Percentiles rank a stretch among this genome's conserved stretches.
phyloP scores from a whole-genome alignment of 2,113 vertebrate species.

The Halcyon malimbica region DNA sequence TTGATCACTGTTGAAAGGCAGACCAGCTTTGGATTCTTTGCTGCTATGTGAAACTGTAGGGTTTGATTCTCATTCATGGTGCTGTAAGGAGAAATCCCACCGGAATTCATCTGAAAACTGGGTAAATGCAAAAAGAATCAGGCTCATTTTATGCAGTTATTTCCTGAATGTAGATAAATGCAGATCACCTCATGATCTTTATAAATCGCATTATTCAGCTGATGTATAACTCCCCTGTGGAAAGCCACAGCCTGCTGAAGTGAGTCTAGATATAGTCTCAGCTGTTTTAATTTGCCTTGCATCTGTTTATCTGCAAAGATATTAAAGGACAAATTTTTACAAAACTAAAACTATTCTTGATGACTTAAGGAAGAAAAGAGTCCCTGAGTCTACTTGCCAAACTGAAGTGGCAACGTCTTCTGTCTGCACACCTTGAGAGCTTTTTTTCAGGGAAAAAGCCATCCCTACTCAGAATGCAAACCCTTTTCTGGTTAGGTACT shows the following conservation, averaged over 20 bases:
- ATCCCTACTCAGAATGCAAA: background rate
- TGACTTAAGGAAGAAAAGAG: background rate
- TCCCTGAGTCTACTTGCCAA: background rate
- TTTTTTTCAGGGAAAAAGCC: background rate
- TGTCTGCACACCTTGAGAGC: background rate
- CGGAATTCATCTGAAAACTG: background rate
- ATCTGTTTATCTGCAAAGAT: background rate
- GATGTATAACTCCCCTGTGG: background rate
- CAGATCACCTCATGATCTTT: background rate
- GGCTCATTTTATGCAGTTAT: background rate
- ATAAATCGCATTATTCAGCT: background rate
- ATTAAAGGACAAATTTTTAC: background rate
- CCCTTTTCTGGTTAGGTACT: background rate
- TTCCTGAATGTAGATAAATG: constrained; percentile 3
- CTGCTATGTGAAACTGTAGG: background rate
- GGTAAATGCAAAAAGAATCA: background rate
- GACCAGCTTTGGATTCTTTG: background rate
- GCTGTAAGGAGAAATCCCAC: background rate
- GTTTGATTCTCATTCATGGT: background rate
- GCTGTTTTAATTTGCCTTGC: constrained; percentile 1
- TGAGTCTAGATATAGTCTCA: background rate
- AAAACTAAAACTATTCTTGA: background rate
- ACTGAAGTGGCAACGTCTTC: background rate
- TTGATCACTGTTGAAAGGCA: background rate
- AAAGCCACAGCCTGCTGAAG: background rate